These are phyloP conservation scores for Lathronympha strigana DNA, from an alignment of 2,888 invertebrate genomes.

Conservation along the genomic window DNA sequence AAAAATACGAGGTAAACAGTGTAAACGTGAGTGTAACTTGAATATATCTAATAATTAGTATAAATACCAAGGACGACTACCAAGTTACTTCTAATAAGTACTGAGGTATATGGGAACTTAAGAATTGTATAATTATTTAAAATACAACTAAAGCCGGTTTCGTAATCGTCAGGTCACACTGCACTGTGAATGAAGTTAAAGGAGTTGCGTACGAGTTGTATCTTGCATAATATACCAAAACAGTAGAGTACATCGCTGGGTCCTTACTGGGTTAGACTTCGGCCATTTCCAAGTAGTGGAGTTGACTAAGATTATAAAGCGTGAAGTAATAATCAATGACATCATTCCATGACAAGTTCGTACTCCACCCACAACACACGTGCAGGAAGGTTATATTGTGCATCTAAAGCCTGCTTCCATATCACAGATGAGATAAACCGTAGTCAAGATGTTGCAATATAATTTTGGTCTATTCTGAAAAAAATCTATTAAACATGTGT, in stretches of 20 bases:
- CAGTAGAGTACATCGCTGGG: conserved; percentile 65
- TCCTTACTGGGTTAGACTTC: conserved; percentile 49
- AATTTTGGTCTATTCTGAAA: too few species aligned
- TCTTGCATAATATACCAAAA: conserved; percentile 63
- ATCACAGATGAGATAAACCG: background rate
- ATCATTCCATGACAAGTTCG: conserved; percentile 72
- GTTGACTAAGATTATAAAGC: conserved; percentile 67
- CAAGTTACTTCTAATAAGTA: background rate
- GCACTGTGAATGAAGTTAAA: conserved; percentile 64
- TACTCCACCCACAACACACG: conserved; percentile 76
- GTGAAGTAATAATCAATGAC: conserved; percentile 66
- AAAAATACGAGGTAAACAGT: conserved; percentile 62
- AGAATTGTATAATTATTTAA: background rate
- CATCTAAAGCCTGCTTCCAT: background rate
- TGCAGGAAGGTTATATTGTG: conserved; percentile 58
- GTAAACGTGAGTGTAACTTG: conserved; percentile 45
- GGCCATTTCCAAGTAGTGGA: conserved; percentile 50
- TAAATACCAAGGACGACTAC: conserved; percentile 51
- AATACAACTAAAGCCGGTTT: background rate
- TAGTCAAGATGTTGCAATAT: too few species aligned
- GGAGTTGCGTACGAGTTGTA: conserved; percentile 55
- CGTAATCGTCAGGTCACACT: conserved; percentile 50
- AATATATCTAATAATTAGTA: conserved; percentile 49
- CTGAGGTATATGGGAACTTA: background rate
- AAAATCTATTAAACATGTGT: too few species aligned